Conservation (phyloP, 2,797 vertebrate species). For the Onychomys leucogaster region DNA sequence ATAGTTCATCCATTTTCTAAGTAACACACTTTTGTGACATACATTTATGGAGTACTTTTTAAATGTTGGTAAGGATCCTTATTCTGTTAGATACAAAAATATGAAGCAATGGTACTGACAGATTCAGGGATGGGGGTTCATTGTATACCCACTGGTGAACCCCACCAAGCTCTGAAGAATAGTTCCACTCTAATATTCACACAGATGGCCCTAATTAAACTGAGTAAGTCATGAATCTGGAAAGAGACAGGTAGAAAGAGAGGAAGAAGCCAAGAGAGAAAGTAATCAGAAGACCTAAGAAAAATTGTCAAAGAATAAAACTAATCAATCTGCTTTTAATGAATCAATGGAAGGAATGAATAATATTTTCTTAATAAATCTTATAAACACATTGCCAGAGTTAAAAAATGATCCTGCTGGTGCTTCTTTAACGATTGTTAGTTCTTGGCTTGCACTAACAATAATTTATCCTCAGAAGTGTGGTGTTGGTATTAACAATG, state of each 20-base stretch:
- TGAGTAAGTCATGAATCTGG: neutral
- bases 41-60: neutral
- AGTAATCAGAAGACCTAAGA: neutral
- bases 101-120: neutral
- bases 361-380: constrained; percentile 32
- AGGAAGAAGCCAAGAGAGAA: too few species aligned
- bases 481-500: neutral
- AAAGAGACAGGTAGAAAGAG: neutral
- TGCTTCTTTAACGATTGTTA: neutral
- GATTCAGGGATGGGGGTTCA: neutral
- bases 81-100: neutral
- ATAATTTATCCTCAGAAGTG: constrained; percentile 34
- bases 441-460: neutral
- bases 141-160: neutral
- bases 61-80: neutral
- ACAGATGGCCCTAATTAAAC: neutral
- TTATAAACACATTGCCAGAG: neutral
- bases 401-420: neutral
- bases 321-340: neutral
- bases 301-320: neutral
- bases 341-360: neutral
- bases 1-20: neutral
- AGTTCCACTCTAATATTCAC: neutral
- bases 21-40: neutral
- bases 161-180: neutral